Percentiles rank a stretch among this genome's conserved stretches.
Conservation (phyloP, 2,888 invertebrate genomes). For the Agrotis segetum region DNA sequence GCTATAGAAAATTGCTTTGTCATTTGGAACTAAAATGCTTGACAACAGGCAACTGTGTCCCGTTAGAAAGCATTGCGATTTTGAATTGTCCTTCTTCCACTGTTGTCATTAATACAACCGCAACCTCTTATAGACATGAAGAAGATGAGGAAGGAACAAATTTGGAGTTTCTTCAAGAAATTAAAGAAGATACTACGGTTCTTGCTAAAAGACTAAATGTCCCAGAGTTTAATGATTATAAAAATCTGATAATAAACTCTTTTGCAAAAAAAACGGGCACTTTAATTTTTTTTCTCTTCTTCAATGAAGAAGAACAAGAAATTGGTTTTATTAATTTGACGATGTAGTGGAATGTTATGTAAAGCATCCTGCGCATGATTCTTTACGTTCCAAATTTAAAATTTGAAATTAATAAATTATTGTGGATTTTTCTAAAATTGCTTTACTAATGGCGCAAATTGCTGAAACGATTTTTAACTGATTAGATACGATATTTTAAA, state of each 20-base stretch:
- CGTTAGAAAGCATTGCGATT: slow-evolving; percentile 2
- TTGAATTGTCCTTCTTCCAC: not conserved
- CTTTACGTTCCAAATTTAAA: too few relatives aligned
- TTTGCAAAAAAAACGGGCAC: too few relatives aligned
- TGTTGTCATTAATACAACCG: slow-evolving; percentile 6
- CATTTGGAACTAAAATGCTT: slow-evolving; percentile 7
- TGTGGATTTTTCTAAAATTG: too few relatives aligned
- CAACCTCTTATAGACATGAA: slow-evolving; percentile 4
- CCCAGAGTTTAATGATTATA: slow-evolving; percentile 3
- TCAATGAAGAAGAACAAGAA: too few relatives aligned
- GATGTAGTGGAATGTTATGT: too few relatives aligned
- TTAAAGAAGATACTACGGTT: slow-evolving; percentile 2
- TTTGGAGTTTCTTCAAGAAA: slow-evolving; percentile 6
- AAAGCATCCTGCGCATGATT: too few relatives aligned
- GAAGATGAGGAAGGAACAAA: not conserved
- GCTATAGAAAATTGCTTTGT: slow-evolving; percentile 7
- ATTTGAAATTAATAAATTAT: too few relatives aligned
- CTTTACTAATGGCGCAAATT: too few relatives aligned
- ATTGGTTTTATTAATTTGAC: too few relatives aligned
- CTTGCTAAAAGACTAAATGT: slow-evolving; percentile 3
- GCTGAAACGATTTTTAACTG: too few relatives aligned
- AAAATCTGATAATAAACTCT: not conserved
- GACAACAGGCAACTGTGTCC: slow-evolving; percentile 3
- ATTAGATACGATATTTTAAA: too few relatives aligned
- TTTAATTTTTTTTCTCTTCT: too few relatives aligned